phyloP scores from a whole-genome alignment of 2,113 vertebrate genomes.

The Piprites chloris region DNA sequence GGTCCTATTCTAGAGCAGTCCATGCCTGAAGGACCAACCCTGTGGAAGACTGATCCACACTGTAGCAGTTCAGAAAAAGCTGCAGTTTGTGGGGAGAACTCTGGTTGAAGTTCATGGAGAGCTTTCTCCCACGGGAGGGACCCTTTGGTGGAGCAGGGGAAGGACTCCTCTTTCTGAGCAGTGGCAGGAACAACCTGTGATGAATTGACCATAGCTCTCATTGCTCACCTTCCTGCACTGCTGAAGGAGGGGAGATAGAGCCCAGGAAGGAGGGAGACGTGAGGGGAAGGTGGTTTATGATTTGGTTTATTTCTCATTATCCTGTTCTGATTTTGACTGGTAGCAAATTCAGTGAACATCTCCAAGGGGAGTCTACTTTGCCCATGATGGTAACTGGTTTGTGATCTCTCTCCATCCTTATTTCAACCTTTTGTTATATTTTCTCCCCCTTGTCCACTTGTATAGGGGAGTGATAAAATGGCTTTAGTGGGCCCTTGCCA shows the following conservation, averaged over 20 bases:
- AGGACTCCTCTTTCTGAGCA: background rate
- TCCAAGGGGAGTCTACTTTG: background rate
- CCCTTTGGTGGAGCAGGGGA: background rate
- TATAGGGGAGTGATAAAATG: background rate
- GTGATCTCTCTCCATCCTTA: background rate
- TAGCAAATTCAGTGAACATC: background rate
- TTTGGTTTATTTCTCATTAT: background rate
- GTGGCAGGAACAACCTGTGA: accelerated
- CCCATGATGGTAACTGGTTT: background rate
- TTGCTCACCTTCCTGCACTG: background rate
- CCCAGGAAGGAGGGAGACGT: accelerated
- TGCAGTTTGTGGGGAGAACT: background rate
- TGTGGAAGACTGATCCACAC: background rate
- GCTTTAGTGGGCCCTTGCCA: background rate
- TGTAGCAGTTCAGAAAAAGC: background rate
- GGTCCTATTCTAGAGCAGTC: background rate
- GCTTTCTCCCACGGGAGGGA: background rate
- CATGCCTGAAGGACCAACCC: background rate
- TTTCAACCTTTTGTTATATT: background rate
- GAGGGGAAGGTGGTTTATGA: background rate
- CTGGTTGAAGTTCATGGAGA: background rate
- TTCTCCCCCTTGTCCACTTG: background rate
- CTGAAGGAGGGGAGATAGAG: background rate
- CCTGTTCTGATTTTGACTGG: background rate
- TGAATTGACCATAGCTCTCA: background rate